Conservation (phyloP, 2,797 vertebrate species). For the Cottoperca gobio region DNA sequence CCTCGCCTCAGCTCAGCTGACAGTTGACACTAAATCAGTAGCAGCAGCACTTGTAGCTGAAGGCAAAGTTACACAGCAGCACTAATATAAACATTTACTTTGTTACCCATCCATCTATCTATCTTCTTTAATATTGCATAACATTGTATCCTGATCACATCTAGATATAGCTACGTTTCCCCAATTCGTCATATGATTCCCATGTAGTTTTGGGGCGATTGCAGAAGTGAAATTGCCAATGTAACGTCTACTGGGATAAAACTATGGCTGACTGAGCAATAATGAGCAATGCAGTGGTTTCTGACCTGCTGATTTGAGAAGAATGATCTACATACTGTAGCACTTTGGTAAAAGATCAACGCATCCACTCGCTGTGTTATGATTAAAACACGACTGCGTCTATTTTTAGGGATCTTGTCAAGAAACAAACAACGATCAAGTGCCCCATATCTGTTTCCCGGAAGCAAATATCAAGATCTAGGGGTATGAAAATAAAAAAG, state of each 20-base stretch:
- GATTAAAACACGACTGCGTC: slow-evolving; percentile 3
- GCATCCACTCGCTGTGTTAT: not conserved
- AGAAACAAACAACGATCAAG: slow-evolving; percentile 46
- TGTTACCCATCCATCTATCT: not conserved
- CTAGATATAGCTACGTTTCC: not conserved
- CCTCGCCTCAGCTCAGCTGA: slow-evolving; percentile 36
- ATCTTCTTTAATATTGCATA: not conserved
- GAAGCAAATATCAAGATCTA: slow-evolving; percentile 53
- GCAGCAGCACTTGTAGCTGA: not conserved
- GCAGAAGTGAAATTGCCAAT: slow-evolving; percentile 70
- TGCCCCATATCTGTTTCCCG: slow-evolving; percentile 47
- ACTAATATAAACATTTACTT: not conserved
- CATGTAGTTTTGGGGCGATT: not conserved
- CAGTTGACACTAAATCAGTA: slow-evolving; percentile 6
- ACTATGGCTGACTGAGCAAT: slow-evolving; percentile 31
- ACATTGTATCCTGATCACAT: slow-evolving; percentile 13
- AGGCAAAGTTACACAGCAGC: slow-evolving; percentile 19
- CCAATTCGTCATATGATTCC: slow-evolving; percentile 1
- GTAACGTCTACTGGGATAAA: slow-evolving; percentile 43
- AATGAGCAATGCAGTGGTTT: slow-evolving; percentile 22
- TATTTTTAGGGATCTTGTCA: slow-evolving; percentile 54
- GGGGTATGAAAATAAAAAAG: not conserved
- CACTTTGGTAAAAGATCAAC: slow-evolving; percentile 18
- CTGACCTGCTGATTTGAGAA: not conserved
- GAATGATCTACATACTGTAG: not conserved